These are phyloP conservation scores for Brachirus orientalis DNA, from an alignment of 2,113 vertebrate genomes.

Conservation along the genomic window DNA sequence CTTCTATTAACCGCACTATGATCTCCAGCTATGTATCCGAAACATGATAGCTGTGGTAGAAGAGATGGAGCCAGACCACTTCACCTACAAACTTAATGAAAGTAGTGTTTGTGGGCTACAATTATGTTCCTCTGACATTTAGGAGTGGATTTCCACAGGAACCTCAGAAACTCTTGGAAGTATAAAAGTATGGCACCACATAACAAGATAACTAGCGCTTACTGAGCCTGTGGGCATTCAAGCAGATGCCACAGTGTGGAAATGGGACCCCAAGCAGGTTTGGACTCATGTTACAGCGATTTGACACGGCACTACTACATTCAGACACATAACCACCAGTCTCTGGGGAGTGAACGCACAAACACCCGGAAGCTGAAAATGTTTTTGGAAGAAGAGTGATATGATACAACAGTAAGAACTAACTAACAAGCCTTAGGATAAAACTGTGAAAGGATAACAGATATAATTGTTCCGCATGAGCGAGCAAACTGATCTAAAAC, in stretches of 20 bases:
- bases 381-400: conserved; percentile 19
- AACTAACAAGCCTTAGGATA: conserved; percentile 13
- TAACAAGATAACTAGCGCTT: conserved; percentile 37
- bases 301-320: conserved; percentile 38
- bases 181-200: conserved; percentile 28
- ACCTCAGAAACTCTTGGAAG: conserved; percentile 29
- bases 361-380: conserved; percentile 10
- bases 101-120: conserved; percentile 3
- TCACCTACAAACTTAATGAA: conserved; percentile 14
- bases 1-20: conserved; percentile 17
- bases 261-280: conserved; percentile 37
- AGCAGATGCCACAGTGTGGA: conserved; percentile 38
- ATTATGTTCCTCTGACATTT: conserved; percentile 22
- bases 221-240: conserved; percentile 35
- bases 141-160: conserved; percentile 28
- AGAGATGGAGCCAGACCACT: conserved; percentile 9
- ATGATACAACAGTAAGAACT: conserved; percentile 19
- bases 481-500: not conserved
- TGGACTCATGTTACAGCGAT: conserved; percentile 48
- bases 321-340: conserved; percentile 13
- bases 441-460: conserved; percentile 2
- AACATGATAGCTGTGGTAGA: conserved; percentile 12
- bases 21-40: conserved; percentile 19
- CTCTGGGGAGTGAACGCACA: conserved; percentile 29
- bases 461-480: conserved; percentile 18